These are phyloP conservation scores for Rattus norvegicus DNA, from an alignment of 2,113 vertebrate genomes.

Conservation along the genomic window DNA sequence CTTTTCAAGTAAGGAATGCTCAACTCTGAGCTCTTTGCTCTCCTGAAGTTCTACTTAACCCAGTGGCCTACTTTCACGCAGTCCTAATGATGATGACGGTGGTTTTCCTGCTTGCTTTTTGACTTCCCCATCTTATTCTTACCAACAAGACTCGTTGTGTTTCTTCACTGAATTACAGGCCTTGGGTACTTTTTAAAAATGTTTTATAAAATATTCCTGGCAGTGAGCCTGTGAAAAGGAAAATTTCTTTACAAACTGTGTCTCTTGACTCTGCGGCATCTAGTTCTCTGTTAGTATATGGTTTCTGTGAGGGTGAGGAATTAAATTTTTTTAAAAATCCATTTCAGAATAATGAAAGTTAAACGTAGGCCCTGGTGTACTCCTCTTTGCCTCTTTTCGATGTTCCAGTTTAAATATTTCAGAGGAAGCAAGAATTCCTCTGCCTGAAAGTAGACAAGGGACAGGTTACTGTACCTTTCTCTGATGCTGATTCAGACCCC, in stretches of 20 bases:
- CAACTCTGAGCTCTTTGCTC: not conserved
- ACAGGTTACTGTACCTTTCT: not conserved
- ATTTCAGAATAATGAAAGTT: constrained; percentile 35
- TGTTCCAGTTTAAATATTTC: constrained; percentile 39
- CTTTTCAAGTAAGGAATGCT: not conserved
- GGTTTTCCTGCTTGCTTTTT: not conserved
- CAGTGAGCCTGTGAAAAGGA: not conserved
- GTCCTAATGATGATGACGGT: not conserved
- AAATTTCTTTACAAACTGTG: not conserved
- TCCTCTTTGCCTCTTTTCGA: not conserved
- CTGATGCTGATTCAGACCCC: not conserved
- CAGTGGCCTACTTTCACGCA: not conserved
- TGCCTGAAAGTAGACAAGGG: not conserved
- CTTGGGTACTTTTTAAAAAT: not conserved
- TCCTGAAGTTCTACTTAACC: not conserved
- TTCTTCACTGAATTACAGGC: constrained; percentile 1
- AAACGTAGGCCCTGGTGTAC: not conserved
- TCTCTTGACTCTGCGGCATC: not conserved
- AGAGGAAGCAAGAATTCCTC: not conserved
- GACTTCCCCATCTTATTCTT: not conserved
- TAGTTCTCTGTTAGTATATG: not conserved
- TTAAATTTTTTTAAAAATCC: not conserved
- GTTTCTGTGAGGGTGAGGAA: not conserved
- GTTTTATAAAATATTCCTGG: constrained; percentile 34
- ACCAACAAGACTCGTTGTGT: not conserved